Percentiles rank a stretch among this genome's conserved stretches.
Evolutionary conservation across 1,140 invertebrate species (phyloP).

Genomic region (Ditylenchus dipsaci): DNA sequence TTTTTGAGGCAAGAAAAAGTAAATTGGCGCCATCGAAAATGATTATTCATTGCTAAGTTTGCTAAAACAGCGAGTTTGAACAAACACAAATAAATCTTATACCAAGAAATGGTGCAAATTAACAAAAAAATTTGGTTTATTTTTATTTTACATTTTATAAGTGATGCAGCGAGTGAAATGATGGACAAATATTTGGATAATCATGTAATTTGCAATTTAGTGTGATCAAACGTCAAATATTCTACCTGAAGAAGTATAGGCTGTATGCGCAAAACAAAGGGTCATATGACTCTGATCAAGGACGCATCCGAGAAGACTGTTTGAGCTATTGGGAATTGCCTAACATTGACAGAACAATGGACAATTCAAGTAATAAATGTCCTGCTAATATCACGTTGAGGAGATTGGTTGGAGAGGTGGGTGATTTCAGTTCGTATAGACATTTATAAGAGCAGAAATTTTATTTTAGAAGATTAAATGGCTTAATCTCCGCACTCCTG

Average conservation of each 20-base stretch:
- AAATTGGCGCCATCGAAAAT: too few species aligned
- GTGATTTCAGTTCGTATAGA: too few species aligned
- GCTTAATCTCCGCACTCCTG: neutral
- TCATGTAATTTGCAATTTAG: constrained; percentile 14
- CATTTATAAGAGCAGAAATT: too few species aligned
- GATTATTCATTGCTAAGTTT: too few species aligned
- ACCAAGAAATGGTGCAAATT: too few species aligned
- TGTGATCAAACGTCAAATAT: constrained; percentile 30
- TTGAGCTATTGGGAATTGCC: constrained; percentile 44
- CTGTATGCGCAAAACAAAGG: constrained; percentile 32
- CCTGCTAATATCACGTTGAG: neutral
- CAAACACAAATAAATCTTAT: too few species aligned
- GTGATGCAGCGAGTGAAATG: too few species aligned
- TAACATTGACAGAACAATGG: constrained; percentile 9
- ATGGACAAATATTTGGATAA: too few species aligned
- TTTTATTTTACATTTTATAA: too few species aligned
- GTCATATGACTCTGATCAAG: constrained; percentile 34
- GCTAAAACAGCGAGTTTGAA: too few species aligned
- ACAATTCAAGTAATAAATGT: constrained; percentile 10
- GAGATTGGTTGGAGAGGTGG: constrained; percentile 8
- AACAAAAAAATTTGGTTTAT: too few species aligned
- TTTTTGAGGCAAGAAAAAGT: too few species aligned
- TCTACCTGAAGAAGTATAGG: constrained; percentile 39
- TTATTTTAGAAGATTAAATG: neutral
- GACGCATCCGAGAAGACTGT: constrained; percentile 30